Evolutionary conservation across 1,140 invertebrate species (phyloP).

Genomic region (Melitaea cinxia): DNA sequence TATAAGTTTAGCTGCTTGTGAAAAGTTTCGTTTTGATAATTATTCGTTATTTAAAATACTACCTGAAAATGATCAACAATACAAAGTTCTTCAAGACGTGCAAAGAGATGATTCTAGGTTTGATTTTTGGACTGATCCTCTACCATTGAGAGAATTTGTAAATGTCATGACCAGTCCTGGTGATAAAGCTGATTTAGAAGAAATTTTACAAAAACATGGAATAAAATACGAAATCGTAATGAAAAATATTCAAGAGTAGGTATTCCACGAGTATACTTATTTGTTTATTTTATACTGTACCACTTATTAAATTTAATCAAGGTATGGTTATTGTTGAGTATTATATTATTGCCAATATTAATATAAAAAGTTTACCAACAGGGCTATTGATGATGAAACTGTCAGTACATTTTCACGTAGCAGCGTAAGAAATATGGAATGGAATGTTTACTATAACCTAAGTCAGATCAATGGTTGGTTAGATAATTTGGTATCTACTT

Average conservation of each 20-base stretch:
- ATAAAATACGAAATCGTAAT: constrained; percentile 54
- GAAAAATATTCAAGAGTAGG: constrained; percentile 70
- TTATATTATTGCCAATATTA: too few species aligned
- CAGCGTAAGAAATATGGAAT: constrained; percentile 59
- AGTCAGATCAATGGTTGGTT: constrained; percentile 72
- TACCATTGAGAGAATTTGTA: constrained; percentile 46
- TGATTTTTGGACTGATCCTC: constrained; percentile 64
- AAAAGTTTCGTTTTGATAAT: constrained; percentile 59
- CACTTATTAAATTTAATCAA: too few species aligned
- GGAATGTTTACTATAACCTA: constrained; percentile 81
- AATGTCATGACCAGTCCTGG: constrained; percentile 58
- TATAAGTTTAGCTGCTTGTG: constrained; percentile 25
- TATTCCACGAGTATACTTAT: constrained; percentile 26
- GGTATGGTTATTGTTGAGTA: too few species aligned
- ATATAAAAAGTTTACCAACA: constrained; percentile 24
- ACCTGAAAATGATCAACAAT: constrained; percentile 52
- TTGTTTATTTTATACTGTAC: too few species aligned
- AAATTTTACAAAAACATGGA: constrained; percentile 40
- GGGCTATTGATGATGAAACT: constrained; percentile 57
- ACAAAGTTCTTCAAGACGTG: constrained; percentile 52
- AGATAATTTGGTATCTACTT: constrained; percentile 67
- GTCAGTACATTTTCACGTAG: constrained; percentile 49
- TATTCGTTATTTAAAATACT: constrained; percentile 60
- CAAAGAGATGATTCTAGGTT: constrained; percentile 7
- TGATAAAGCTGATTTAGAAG: constrained; percentile 53